Conservation (phyloP, 2,113 vertebrate genomes). For the Gila orcuttii region DNA sequence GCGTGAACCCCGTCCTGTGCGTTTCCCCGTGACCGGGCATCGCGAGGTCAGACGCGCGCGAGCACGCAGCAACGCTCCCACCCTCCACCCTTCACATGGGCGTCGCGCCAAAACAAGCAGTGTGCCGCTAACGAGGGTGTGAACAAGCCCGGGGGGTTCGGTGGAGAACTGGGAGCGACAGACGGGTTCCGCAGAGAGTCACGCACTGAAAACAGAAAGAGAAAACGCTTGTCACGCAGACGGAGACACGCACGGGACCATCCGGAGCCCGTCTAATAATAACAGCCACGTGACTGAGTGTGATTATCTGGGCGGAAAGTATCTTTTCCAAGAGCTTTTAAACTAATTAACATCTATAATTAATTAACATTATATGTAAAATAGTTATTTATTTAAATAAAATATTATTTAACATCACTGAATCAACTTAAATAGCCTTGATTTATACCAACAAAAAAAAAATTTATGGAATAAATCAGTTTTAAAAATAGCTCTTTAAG, state of each 20-base stretch:
- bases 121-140: slow-evolving; percentile 74
- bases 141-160: slow-evolving; percentile 60
- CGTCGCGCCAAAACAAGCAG: slow-evolving; percentile 72
- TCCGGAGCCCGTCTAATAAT: too few species aligned
- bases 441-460: not conserved
- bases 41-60: not conserved
- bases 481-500: not conserved
- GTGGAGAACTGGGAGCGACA: slow-evolving; percentile 64
- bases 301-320: too few species aligned
- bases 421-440: not conserved
- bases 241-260: too few species aligned
- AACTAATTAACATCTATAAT: too few species aligned
- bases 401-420: not conserved
- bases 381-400: not conserved
- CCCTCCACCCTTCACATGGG: slow-evolving; percentile 65
- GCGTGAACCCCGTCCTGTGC: not conserved
- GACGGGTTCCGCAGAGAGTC: slow-evolving; percentile 73
- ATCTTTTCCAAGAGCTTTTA: too few species aligned
- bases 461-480: not conserved
- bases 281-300: too few species aligned
- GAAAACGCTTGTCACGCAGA: slow-evolving; percentile 73
- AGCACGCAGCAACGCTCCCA: not conserved
- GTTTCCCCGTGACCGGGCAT: not conserved
- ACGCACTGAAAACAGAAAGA: slow-evolving; percentile 75
- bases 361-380: too few species aligned